These are phyloP conservation scores for Molanna angustata DNA, from an alignment of 2,888 invertebrate genomes.

Conservation along the genomic window DNA sequence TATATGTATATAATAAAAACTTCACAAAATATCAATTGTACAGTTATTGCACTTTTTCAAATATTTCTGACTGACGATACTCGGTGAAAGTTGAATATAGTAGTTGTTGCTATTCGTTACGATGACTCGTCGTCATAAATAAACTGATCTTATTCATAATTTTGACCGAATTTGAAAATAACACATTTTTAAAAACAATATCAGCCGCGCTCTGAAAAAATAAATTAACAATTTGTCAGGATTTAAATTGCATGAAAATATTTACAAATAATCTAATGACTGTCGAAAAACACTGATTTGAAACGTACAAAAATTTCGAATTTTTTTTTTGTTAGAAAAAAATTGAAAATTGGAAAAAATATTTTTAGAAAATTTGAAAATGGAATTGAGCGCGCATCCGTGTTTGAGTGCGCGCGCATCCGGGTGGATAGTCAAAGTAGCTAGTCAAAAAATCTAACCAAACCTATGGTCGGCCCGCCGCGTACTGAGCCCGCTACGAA, in stretches of 20 bases:
- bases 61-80: background rate
- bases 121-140: background rate
- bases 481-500: constrained; percentile 19
- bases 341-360: background rate
- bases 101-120: background rate
- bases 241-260: constrained; percentile 1
- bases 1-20: constrained; percentile 5
- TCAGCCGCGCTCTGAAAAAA: too few relatives aligned
- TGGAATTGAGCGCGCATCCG: constrained; percentile 7
- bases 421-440: constrained; percentile 16
- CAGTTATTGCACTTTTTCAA: constrained; percentile 10
- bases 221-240: background rate
- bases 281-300: too few relatives aligned
- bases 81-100: constrained; percentile 9
- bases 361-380: background rate
- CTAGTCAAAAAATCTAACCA: constrained; percentile 27
- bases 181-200: background rate
- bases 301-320: background rate
- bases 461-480: constrained; percentile 22
- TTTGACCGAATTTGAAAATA: background rate
- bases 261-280: background rate
- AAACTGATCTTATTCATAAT: background rate
- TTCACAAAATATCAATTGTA: constrained; percentile 14
- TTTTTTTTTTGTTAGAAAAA: background rate
- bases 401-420: constrained; percentile 10